Evolutionary conservation across 2,113 vertebrate genomes (phyloP).

Genomic region (Ailurus styani): DNA sequence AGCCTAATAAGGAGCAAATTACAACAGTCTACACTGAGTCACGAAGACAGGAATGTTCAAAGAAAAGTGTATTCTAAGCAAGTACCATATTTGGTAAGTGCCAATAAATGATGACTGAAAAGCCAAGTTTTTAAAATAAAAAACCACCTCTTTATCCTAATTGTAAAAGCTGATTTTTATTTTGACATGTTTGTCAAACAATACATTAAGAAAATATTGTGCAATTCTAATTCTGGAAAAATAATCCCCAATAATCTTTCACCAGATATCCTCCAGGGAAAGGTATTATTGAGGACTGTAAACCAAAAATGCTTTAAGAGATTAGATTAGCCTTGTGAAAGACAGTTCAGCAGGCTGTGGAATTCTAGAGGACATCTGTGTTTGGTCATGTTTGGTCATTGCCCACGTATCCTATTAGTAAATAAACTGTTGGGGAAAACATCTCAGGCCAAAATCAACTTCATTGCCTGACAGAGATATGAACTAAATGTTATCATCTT

Average conservation of each 20-base stretch:
- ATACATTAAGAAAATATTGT: not conserved
- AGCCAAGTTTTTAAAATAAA: not conserved
- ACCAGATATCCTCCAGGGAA: not conserved
- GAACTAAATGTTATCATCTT: not conserved
- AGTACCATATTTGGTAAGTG: not conserved
- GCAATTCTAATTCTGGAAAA: conserved; percentile 8
- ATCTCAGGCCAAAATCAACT: conserved; percentile 17
- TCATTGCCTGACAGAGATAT: not conserved
- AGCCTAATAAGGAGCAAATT: not conserved
- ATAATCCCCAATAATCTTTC: conserved; percentile 16
- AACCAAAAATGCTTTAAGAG: not conserved
- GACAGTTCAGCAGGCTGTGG: not conserved
- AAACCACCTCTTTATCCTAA: not conserved
- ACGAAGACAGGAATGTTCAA: not conserved
- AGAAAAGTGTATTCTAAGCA: conserved; percentile 20
- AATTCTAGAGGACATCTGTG: not conserved
- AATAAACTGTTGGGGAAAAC: not conserved
- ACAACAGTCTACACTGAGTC: not conserved
- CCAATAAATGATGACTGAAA: not conserved
- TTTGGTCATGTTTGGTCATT: not conserved
- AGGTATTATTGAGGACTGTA: not conserved
- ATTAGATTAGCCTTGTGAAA: not conserved
- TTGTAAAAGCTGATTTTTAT: not conserved
- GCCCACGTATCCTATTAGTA: not conserved
- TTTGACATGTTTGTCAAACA: not conserved